phyloP scores from a whole-genome alignment of 2,888 invertebrate species.

The Acanthosepion esculentum region DNA sequence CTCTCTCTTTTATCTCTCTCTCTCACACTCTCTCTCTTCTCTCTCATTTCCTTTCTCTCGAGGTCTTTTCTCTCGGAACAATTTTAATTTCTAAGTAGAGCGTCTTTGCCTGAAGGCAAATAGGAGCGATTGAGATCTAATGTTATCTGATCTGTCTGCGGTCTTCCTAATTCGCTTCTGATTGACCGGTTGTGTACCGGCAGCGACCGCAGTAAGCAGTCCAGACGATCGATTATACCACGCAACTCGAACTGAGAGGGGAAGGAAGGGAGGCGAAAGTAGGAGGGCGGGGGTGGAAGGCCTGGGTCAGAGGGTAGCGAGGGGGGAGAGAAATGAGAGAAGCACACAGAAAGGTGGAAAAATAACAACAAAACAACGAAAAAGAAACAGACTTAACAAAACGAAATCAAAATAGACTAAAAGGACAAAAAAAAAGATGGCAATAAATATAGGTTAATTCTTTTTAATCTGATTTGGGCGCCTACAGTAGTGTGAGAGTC shows the following conservation, averaged over 20 bases:
- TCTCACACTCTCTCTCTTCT: not conserved
- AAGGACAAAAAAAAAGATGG: too few species aligned
- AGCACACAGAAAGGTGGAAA: too few species aligned
- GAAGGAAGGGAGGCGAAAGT: rapidly evolving
- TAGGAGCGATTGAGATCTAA: not conserved
- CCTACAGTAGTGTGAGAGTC: too few species aligned
- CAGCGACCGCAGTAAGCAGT: not conserved
- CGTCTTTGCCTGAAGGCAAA: not conserved
- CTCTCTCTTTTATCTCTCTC: not conserved
- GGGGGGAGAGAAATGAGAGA: too few species aligned
- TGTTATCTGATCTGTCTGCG: conserved; percentile 33
- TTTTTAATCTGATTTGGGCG: too few species aligned
- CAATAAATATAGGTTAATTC: too few species aligned
- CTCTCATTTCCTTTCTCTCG: not conserved
- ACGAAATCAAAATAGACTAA: too few species aligned
- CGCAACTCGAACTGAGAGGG: not conserved
- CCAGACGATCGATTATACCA: not conserved
- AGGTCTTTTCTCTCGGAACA: not conserved
- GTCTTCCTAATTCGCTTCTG: not conserved
- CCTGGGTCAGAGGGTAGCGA: not conserved
- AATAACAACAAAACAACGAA: too few species aligned
- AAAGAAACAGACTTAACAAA: too few species aligned
- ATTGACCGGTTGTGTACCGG: conserved; percentile 21
- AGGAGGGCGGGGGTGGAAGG: not conserved
- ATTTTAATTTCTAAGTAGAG: conserved; percentile 33